phyloP scores from a whole-genome alignment of 2,888 invertebrate genomes.

The Eledona agricola region DNA sequence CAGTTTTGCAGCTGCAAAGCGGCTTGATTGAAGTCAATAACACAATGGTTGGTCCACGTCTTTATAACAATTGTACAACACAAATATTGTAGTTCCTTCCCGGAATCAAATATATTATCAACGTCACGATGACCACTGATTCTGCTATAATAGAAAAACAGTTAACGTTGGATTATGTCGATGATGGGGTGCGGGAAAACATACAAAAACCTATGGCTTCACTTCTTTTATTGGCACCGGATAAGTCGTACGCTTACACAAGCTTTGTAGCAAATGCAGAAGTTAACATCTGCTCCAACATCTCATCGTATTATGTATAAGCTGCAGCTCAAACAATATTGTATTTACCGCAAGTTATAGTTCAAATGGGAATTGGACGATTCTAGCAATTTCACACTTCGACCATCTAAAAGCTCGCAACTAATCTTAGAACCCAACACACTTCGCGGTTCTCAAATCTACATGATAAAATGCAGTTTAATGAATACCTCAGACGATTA shows the following conservation, averaged over 20 bases:
- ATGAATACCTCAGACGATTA: slow-evolving; percentile 5
- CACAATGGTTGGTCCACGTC: slow-evolving; percentile 11
- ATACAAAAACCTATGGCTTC: slow-evolving; percentile 30
- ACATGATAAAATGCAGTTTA: slow-evolving; percentile 19
- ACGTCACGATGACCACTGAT: slow-evolving; percentile 23
- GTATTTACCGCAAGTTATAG: slow-evolving; percentile 8
- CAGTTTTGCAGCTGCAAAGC: slow-evolving; percentile 1
- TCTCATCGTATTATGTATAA: slow-evolving; percentile 30
- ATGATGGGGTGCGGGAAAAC: slow-evolving; percentile 10
- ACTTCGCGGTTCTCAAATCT: slow-evolving; percentile 10
- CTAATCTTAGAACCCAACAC: slow-evolving; percentile 26
- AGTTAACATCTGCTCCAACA: slow-evolving; percentile 25
- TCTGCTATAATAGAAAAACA: slow-evolving; percentile 14
- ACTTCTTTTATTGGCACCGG: slow-evolving; percentile 16
- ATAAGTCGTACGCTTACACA: slow-evolving; percentile 23
- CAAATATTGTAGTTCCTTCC: slow-evolving; percentile 30
- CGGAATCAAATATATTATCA: slow-evolving; percentile 33
- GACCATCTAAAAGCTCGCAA: slow-evolving; percentile 14
- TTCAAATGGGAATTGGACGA: slow-evolving; percentile 30
- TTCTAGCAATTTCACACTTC: neutral
- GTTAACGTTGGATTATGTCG: slow-evolving; percentile 26
- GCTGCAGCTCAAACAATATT: neutral
- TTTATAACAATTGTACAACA: slow-evolving; percentile 1
- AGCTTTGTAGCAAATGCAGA: slow-evolving; percentile 30
- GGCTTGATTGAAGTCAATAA: slow-evolving; percentile 14